Evolutionary conservation across 2,797 vertebrate genomes (phyloP).

Genomic region (Pangasius larnaudii): DNA sequence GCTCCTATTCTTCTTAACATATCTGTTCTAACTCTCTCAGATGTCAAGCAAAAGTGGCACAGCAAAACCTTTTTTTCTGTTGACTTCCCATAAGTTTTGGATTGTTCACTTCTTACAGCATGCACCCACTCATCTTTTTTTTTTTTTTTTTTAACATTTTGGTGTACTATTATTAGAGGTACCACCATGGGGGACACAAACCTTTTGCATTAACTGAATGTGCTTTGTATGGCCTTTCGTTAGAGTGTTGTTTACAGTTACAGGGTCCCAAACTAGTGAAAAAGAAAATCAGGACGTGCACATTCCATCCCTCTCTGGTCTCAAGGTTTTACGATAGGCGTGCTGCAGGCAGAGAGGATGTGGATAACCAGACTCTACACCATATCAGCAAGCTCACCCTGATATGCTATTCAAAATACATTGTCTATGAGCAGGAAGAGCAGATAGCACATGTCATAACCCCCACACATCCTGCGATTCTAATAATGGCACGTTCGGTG

Average conservation of each 20-base stretch:
- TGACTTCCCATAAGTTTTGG: not conserved
- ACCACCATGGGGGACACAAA: not conserved
- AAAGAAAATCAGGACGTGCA: not conserved
- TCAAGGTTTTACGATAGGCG: conserved; percentile 26
- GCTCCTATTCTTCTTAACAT: not conserved
- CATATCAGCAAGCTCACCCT: conserved; percentile 2
- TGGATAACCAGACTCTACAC: not conserved
- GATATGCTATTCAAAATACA: conserved; percentile 22
- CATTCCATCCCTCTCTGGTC: conserved; percentile 23
- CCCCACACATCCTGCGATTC: conserved; percentile 32
- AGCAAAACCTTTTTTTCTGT: not conserved
- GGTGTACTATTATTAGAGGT: not conserved
- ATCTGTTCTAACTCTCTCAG: not conserved
- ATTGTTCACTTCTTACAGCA: not conserved
- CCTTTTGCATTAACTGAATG: not conserved
- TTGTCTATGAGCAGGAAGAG: conserved; percentile 29
- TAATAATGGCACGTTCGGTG: not conserved
- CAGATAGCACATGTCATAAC: conserved; percentile 13
- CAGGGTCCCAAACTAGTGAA: not conserved
- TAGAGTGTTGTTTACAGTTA: not conserved
- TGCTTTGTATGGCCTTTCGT: not conserved
- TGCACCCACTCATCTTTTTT: not conserved
- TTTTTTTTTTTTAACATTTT: not conserved
- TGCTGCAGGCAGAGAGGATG: conserved; percentile 19
- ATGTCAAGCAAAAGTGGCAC: not conserved